These are phyloP conservation scores for Diachasmimorpha longicaudata DNA, from an alignment of 1,140 invertebrate species.

Conservation along the genomic window DNA sequence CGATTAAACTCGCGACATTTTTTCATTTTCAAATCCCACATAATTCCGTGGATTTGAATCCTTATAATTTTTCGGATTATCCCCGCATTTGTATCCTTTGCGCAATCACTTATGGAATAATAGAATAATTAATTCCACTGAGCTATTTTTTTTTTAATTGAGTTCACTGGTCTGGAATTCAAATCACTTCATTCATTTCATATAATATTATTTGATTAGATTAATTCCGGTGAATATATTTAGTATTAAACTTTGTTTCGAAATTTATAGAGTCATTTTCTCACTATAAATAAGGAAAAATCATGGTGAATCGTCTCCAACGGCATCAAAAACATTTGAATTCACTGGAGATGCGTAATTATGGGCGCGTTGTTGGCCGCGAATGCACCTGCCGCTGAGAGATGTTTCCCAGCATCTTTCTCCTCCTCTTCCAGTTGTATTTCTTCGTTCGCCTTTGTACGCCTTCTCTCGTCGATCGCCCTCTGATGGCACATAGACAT, in stretches of 20 bases:
- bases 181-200: too few species aligned
- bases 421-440: conserved; percentile 26
- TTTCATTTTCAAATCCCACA: not conserved
- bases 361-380: not conserved
- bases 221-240: too few species aligned
- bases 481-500: not conserved
- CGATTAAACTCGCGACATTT: not conserved
- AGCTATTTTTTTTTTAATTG: too few species aligned
- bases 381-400: not conserved
- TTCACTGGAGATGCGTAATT: not conserved
- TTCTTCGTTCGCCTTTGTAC: not conserved
- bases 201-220: too few species aligned
- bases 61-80: not conserved
- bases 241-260: too few species aligned
- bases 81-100: not conserved
- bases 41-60: not conserved
- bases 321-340: not conserved
- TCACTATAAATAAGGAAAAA: too few species aligned
- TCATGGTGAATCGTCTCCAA: not conserved
- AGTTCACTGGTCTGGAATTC: too few species aligned
- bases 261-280: too few species aligned
- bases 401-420: conserved; percentile 22
- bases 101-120: not conserved
- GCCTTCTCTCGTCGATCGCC: not conserved
- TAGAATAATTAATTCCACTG: not conserved